Percentiles rank a stretch among this genome's conserved stretches.
Evolutionary conservation across 2,797 vertebrate species (phyloP).

Genomic region (Taenioides sp.): DNA sequence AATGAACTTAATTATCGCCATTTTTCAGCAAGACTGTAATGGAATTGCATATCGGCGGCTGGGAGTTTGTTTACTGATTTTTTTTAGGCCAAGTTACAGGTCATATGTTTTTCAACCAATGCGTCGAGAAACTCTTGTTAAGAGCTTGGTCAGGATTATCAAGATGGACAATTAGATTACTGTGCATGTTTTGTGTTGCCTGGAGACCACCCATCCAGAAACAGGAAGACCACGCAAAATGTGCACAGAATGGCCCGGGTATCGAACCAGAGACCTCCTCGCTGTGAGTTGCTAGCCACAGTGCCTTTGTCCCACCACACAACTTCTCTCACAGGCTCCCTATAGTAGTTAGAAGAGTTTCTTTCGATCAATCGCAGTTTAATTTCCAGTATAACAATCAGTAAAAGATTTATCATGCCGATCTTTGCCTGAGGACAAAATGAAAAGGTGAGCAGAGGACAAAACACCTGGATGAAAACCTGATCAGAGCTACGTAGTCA

Average conservation of each 20-base stretch:
- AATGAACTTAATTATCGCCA: background rate
- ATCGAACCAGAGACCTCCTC: no score
- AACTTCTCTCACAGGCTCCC: no score
- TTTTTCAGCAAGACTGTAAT: background rate
- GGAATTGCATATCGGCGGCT: no score
- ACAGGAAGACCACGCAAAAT: no score
- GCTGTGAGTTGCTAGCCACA: background rate
- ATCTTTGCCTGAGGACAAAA: conserved; percentile 31
- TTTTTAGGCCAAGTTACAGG: no score
- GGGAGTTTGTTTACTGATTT: background rate
- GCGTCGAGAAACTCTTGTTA: no score
- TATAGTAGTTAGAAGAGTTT: background rate
- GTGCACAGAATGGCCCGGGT: no score
- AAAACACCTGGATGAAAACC: conserved; percentile 49
- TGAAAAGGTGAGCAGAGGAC: conserved; percentile 35
- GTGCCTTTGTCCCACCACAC: background rate
- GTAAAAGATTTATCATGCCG: background rate
- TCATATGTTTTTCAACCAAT: no score
- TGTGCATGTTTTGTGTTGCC: no score
- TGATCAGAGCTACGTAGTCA: conserved; percentile 49
- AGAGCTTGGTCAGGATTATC: no score
- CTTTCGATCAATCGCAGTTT: background rate
- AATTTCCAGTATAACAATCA: background rate
- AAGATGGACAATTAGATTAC: no score
- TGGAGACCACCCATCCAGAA: no score